Evolutionary conservation across 2,797 vertebrate genomes (phyloP).

Genomic region (Erpetoichthys calabaricus): DNA sequence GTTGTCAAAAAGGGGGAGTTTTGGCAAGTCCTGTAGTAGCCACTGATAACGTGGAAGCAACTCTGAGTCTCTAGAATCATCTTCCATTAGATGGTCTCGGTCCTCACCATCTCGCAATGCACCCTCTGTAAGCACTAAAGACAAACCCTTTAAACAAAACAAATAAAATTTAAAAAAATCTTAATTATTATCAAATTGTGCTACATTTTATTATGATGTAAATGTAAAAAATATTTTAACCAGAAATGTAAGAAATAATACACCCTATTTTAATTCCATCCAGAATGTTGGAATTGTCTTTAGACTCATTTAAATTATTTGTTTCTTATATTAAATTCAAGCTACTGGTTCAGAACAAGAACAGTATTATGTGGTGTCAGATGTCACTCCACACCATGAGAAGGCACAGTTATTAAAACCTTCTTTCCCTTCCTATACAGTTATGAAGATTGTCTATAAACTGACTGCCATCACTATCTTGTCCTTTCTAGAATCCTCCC

Average conservation of each 20-base stretch:
- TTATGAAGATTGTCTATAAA: no score
- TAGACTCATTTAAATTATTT: no score
- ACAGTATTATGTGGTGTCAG: no score
- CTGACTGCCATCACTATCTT: no score
- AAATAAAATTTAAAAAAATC: no score
- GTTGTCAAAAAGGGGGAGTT: slow-evolving; percentile 81
- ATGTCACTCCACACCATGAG: no score
- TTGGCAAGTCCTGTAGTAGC: slow-evolving; percentile 82
- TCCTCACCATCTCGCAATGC: slow-evolving; percentile 78
- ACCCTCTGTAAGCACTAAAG: slow-evolving; percentile 81
- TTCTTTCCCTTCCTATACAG: no score
- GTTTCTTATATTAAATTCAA: background rate
- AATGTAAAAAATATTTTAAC: no score
- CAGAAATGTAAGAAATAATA: background rate
- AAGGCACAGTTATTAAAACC: no score
- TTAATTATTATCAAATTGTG: no score
- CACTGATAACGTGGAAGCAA: slow-evolving; percentile 82
- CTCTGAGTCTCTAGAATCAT: slow-evolving; percentile 67
- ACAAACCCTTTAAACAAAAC: slow-evolving; percentile 60
- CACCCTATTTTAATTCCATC: background rate
- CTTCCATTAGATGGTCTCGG: slow-evolving; percentile 80
- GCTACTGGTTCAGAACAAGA: background rate
- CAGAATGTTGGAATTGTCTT: background rate
- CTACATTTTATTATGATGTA: no score
- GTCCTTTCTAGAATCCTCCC: no score